These are phyloP conservation scores for Perizoma flavofasciatum DNA, from an alignment of 2,888 invertebrate genomes.

Conservation along the genomic window DNA sequence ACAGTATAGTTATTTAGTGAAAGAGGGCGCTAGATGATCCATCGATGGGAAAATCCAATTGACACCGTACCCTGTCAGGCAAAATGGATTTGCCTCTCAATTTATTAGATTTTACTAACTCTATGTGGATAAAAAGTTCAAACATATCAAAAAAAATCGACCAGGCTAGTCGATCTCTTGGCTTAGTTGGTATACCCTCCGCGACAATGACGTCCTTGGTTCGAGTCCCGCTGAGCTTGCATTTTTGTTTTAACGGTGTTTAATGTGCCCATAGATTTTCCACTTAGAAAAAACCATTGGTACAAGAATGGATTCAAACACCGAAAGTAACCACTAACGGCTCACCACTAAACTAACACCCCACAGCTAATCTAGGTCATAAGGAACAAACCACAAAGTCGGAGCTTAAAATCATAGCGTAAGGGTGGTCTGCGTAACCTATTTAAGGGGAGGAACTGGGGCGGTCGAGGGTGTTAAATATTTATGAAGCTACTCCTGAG, in stretches of 20 bases:
- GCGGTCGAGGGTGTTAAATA: conserved; percentile 47
- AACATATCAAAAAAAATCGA: too few relatives aligned
- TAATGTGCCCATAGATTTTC: too few relatives aligned
- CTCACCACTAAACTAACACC: neutral
- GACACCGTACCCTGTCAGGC: conserved; percentile 30
- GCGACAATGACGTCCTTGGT: too few relatives aligned
- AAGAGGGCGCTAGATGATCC: conserved; percentile 43
- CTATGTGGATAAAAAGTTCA: neutral
- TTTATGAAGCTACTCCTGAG: conserved; percentile 47
- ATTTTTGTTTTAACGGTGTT: too few relatives aligned
- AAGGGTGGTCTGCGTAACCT: conserved; percentile 46
- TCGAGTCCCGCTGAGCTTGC: too few relatives aligned
- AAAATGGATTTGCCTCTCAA: conserved; percentile 51
- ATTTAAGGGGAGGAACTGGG: conserved; percentile 52
- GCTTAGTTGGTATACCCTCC: too few relatives aligned
- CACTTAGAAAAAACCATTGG: too few relatives aligned
- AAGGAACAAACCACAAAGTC: conserved; percentile 14
- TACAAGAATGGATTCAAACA: too few relatives aligned
- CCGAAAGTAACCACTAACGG: too few relatives aligned
- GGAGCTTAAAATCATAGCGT: conserved; percentile 22
- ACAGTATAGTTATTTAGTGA: conserved; percentile 53
- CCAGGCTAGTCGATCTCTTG: too few relatives aligned
- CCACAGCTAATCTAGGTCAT: conserved; percentile 7
- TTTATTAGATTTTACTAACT: conserved; percentile 42
- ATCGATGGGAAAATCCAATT: conserved; percentile 59